Percentiles rank a stretch among this genome's conserved stretches.
phyloP scores from a whole-genome alignment of 2,888 invertebrate genomes.

The Amphiduros pacificus region DNA sequence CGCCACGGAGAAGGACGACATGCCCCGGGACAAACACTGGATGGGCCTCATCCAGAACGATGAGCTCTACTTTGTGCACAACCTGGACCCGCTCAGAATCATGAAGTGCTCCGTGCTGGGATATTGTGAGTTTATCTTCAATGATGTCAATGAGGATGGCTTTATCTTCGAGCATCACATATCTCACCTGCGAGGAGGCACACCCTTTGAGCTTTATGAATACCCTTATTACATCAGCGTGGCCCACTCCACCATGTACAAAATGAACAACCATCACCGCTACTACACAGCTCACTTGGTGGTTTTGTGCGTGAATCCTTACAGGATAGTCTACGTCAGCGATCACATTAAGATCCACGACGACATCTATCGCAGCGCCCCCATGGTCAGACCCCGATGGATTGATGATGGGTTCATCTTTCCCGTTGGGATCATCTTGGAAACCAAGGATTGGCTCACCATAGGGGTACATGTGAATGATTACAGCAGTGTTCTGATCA shows the following conservation, averaged over 20 bases:
- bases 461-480: constrained; percentile 40
- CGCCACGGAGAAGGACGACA: constrained; percentile 32
- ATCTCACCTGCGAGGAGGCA: constrained; percentile 37
- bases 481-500: constrained; percentile 32
- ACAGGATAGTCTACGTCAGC: constrained; percentile 36
- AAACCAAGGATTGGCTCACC: constrained; percentile 28
- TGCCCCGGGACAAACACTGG: constrained; percentile 41
- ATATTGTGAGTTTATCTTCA: constrained; percentile 31
- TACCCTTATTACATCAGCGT: constrained; percentile 36
- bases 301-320: constrained; percentile 32
- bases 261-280: constrained; percentile 24
- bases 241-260: constrained; percentile 38
- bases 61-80: constrained; percentile 36
- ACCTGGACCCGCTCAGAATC: constrained; percentile 36
- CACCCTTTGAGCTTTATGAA: constrained; percentile 35
- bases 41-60: constrained; percentile 30
- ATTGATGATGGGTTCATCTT: constrained; percentile 40
- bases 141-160: constrained; percentile 24
- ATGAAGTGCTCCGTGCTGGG: constrained; percentile 32
- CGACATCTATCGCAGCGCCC: constrained; percentile 29
- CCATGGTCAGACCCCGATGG: constrained; percentile 33
- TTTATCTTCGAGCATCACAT: constrained; percentile 32
- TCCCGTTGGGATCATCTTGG: constrained; percentile 36
- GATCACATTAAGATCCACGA: constrained; percentile 32
- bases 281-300: constrained; percentile 37